phyloP scores from a whole-genome alignment of 2,113 vertebrate genomes.

The Morone saxatilis region DNA sequence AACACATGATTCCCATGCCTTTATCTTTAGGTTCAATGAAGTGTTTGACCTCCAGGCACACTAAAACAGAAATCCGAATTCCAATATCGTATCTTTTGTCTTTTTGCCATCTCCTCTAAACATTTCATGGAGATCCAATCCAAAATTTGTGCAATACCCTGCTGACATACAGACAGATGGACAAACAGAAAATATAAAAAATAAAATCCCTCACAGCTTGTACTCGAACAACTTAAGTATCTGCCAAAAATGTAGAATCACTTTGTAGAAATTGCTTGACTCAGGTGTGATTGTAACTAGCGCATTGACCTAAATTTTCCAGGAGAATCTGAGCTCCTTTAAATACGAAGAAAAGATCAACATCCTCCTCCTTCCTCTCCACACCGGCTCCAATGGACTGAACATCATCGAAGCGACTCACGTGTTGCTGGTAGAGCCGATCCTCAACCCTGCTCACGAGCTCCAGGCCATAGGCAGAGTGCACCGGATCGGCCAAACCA shows the following conservation, averaged over 20 bases:
- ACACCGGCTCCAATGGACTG: conserved; percentile 97
- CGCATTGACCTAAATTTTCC: conserved; percentile 1
- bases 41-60: neutral
- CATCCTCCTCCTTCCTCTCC: conserved; percentile 96
- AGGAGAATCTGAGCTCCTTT: conserved; percentile 99
- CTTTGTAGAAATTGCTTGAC: neutral
- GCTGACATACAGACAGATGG: no score
- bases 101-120: no score
- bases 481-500: conserved; percentile 97
- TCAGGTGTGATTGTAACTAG: neutral
- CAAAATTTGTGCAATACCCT: no score
- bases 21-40: neutral
- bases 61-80: no score
- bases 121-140: no score
- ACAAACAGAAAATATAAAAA: no score
- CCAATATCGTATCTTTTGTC: no score
- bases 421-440: conserved; percentile 95
- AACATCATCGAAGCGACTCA: conserved; percentile 99
- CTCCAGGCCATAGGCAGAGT: conserved; percentile 98
- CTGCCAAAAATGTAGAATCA: neutral
- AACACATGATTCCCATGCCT: neutral
- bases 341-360: conserved; percentile 96
- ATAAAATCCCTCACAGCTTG: neutral
- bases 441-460: conserved; percentile 96
- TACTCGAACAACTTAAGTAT: neutral